Conservation (phyloP, 1,140 invertebrate species). For the Anastrepha obliqua region DNA sequence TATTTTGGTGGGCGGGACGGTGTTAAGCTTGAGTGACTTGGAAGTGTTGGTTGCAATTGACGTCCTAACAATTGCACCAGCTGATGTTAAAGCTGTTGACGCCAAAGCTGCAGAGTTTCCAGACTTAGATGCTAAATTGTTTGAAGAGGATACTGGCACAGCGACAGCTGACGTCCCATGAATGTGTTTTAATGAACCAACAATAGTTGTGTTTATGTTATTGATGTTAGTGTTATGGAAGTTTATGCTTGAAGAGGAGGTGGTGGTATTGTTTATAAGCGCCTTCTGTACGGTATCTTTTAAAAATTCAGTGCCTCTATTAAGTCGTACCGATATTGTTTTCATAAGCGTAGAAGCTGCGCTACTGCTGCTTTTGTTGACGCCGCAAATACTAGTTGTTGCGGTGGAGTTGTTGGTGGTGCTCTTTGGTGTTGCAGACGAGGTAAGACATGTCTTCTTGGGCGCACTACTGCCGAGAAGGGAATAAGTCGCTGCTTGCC, state of each 20-base stretch:
- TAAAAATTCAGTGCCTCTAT: conserved; percentile 77
- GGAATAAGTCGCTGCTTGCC: conserved; percentile 55
- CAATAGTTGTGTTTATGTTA: conserved; percentile 10
- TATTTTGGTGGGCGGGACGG: conserved; percentile 64
- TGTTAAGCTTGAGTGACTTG: conserved; percentile 62
- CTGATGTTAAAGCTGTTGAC: conserved; percentile 7
- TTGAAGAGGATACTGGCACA: neutral
- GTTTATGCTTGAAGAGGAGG: neutral
- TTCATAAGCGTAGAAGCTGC: conserved; percentile 55
- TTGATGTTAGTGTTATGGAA: conserved; percentile 26
- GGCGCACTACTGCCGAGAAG: conserved; percentile 36
- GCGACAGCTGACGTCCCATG: conserved; percentile 45
- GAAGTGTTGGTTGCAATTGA: conserved; percentile 54
- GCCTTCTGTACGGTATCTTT: conserved; percentile 75
- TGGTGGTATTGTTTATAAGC: conserved; percentile 57
- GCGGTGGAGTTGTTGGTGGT: conserved; percentile 60
- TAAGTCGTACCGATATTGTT: conserved; percentile 72
- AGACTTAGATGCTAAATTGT: neutral
- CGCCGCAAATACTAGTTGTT: conserved; percentile 13
- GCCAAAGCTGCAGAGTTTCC: neutral
- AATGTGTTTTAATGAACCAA: conserved; percentile 12
- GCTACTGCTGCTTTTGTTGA: conserved; percentile 4
- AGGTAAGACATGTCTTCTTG: conserved; percentile 54
- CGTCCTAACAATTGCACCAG: conserved; percentile 20
- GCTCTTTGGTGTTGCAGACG: conserved; percentile 57